Conservation (phyloP, 2,888 invertebrate genomes). For the Gonocerus acuteangulatus region DNA sequence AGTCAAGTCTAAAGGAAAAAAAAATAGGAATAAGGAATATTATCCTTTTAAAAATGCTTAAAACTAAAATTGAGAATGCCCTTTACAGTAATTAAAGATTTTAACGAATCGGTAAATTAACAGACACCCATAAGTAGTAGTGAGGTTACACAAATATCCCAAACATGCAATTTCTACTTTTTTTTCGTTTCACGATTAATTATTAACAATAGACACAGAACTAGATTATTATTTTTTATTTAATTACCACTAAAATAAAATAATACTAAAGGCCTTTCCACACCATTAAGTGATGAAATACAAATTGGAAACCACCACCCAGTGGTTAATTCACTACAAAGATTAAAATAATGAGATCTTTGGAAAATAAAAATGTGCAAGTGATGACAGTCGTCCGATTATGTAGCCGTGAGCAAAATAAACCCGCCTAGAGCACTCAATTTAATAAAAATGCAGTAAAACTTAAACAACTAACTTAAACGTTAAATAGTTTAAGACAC, state of each 20-base stretch:
- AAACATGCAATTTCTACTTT: too few species aligned
- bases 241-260: too few species aligned
- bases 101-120: too few species aligned
- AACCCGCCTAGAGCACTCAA: slow-evolving; percentile 7
- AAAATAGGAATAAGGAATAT: too few species aligned
- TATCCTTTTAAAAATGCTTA: too few species aligned
- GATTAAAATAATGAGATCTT: slow-evolving; percentile 25
- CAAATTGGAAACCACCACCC: slow-evolving; percentile 12
- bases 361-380: slow-evolving; percentile 19
- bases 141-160: too few species aligned
- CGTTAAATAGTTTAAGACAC: not conserved
- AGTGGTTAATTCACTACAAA: slow-evolving; percentile 18
- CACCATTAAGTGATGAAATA: slow-evolving; percentile 7
- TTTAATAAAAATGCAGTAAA: not conserved
- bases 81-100: too few species aligned
- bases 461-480: not conserved
- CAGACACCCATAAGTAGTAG: too few species aligned
- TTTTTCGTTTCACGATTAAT: too few species aligned
- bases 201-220: too few species aligned
- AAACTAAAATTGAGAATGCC: too few species aligned
- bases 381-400: slow-evolving; percentile 9
- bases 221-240: too few species aligned
- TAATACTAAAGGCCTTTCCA: not conserved
- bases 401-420: slow-evolving; percentile 10
- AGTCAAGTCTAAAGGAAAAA: slow-evolving; percentile 1